These are phyloP conservation scores for Nezara viridula DNA, from an alignment of 2,888 invertebrate species.

Conservation along the genomic window DNA sequence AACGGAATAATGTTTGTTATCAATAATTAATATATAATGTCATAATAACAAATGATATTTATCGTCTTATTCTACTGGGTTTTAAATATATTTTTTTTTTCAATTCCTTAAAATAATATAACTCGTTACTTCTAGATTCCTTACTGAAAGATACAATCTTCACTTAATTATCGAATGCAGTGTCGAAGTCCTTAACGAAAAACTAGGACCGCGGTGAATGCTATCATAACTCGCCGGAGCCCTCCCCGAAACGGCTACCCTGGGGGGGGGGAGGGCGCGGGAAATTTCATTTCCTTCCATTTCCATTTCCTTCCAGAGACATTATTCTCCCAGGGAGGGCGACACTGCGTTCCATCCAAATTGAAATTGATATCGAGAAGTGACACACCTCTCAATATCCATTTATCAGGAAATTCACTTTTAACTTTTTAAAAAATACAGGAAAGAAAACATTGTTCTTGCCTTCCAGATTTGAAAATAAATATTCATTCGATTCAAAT, in stretches of 20 bases:
- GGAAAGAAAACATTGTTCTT: constrained; percentile 14
- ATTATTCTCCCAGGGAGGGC: constrained; percentile 42
- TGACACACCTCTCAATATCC: constrained; percentile 46
- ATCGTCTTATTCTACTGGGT: no score
- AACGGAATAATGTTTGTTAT: no score
- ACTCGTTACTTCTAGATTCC: neutral
- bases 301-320: constrained; percentile 51
- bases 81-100: no score
- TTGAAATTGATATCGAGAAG: constrained; percentile 34
- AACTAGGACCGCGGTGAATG: neutral
- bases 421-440: neutral
- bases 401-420: constrained; percentile 36
- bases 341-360: constrained; percentile 29
- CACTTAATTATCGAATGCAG: neutral
- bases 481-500: neutral
- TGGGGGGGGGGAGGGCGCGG: constrained; percentile 35
- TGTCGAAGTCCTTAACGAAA: neutral
- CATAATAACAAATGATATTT: no score
- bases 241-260: neutral
- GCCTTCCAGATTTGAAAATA: neutral
- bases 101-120: no score
- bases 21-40: no score
- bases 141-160: neutral
- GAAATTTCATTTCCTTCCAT: constrained; percentile 57
- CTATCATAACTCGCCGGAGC: neutral